Base-by-base conservation (phyloP, 2,888 invertebrate genomes). In the Cryptops parisi region DNA sequence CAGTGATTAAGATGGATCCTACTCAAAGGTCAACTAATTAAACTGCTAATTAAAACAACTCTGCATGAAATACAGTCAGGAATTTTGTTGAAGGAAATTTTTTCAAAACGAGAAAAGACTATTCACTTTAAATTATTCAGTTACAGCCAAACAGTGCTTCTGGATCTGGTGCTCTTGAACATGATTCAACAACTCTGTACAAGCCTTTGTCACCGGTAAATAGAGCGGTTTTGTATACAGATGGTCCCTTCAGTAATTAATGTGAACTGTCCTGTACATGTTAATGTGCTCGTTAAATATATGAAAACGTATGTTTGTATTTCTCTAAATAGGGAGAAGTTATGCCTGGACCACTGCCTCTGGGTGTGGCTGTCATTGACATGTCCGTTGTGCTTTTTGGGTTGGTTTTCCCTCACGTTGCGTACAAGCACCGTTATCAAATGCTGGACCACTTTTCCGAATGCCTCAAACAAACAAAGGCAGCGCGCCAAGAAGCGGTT, bases 341-440 rank as follows among this genome's bases (percentile, higher is more conserved):
- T 47, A 70, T 78, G 58, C 84, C 84, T 0, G 84, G 84, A 27
- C 86, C 87, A 3, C 75, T 93, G 59, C 97, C 97, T 1, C 74
- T 96, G 23, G 93, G 96, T 2, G 93, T 96, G 5, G 89, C 93
- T 9, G 94, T 97, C 21, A 90, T 98, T 59, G 97, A 98, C 70
- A 81, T 87, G 64, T 88, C 97, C 0, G 90, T 97, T 0, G 74
- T 80, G 17, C 74, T 97, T 2, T 98, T 93, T 72, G 97, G 96
- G 22, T 80, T 84, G 62, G 85, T 97, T 57, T 98, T 97, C 69
- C 87, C 93, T 0, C 78, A 86, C 57, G 91, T 97, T 15, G 88
- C 93, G 25, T 85, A 87, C 64, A 98, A 97, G 66, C 97, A 98
- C 70, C 80, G 94, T 64, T 77, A 94, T 53, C 97, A 98, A 74